Evolutionary conservation across 2,797 vertebrate species (phyloP).

Genomic region (Acridotheres tristis): DNA sequence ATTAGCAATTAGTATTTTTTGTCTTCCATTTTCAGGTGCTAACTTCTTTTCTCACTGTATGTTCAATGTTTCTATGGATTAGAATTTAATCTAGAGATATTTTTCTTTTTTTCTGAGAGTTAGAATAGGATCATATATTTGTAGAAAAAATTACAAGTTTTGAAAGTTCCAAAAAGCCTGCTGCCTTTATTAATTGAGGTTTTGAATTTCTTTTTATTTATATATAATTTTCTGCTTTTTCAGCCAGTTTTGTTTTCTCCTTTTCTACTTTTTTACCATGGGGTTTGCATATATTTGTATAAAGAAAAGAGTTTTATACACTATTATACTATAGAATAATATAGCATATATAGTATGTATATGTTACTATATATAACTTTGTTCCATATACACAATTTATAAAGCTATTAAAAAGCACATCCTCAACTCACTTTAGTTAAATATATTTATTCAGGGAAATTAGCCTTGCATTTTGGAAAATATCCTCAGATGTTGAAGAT

Average conservation of each 20-base stretch:
- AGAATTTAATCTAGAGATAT: background rate
- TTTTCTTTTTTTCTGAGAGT: background rate
- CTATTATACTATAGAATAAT: no score
- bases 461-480: background rate
- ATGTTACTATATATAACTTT: background rate
- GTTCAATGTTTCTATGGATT: background rate
- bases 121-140: background rate
- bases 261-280: background rate
- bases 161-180: background rate
- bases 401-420: background rate
- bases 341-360: no score
- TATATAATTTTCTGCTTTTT: background rate
- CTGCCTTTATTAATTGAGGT: background rate
- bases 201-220: background rate
- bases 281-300: fast-evolving
- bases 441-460: background rate
- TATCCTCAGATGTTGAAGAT: background rate
- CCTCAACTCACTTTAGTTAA: background rate
- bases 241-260: background rate
- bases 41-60: background rate
- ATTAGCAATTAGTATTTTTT: background rate
- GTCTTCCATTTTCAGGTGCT: background rate
- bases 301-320: background rate
- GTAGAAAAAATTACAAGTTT: background rate
- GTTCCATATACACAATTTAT: background rate